Percentiles rank a stretch among this genome's conserved stretches.
Evolutionary conservation across 2,888 invertebrate species (phyloP).

Genomic region (Listrodromus nycthemerus): DNA sequence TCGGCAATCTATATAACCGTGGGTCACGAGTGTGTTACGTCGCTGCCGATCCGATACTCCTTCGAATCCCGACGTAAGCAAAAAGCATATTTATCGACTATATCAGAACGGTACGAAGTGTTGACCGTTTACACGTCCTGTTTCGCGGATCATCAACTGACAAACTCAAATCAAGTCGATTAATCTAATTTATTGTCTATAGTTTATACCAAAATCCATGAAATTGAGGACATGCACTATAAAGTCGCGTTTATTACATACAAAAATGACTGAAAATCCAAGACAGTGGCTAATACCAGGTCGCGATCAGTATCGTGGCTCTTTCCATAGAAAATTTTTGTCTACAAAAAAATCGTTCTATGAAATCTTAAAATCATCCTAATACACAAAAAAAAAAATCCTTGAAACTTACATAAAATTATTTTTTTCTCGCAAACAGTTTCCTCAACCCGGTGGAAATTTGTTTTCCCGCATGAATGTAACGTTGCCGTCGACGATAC

Average conservation of each 20-base stretch:
- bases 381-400: background rate
- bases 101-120: background rate
- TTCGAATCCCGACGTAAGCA: background rate
- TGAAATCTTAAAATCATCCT: background rate
- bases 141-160: background rate
- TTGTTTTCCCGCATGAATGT: background rate
- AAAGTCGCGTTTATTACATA: background rate
- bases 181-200: background rate
- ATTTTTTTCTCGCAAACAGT: background rate
- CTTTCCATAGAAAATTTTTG: background rate
- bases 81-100: background rate
- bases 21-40: background rate
- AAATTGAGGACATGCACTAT: background rate
- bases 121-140: background rate
- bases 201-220: background rate
- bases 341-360: background rate
- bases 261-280: background rate
- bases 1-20: conserved; percentile 39
- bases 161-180: background rate
- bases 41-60: background rate
- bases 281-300: background rate
- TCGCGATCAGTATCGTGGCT: too few species aligned
- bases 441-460: background rate
- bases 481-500: background rate
- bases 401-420: background rate